phyloP scores from a whole-genome alignment of 1,140 invertebrate species.

The Drosophila orosa region DNA sequence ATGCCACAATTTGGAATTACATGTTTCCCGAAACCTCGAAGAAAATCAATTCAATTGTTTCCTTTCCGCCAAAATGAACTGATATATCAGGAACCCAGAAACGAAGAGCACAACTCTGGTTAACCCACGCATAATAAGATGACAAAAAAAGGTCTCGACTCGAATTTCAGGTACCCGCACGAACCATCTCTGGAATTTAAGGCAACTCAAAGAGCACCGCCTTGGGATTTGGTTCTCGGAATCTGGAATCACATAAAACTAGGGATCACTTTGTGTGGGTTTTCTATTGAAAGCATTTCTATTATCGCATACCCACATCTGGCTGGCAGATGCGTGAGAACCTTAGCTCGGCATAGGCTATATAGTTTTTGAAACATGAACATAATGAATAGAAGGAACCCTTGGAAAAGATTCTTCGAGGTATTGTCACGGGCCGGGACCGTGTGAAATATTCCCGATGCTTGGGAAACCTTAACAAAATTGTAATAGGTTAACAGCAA shows the following conservation, averaged over 20 bases:
- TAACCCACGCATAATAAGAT: constrained; percentile 1
- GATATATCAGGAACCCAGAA: constrained; percentile 20
- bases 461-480: constrained; percentile 33
- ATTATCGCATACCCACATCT: constrained; percentile 27
- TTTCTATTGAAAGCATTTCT: constrained; percentile 16
- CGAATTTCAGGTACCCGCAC: constrained; percentile 28
- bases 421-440: constrained; percentile 33
- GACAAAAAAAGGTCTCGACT: constrained; percentile 1
- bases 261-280: constrained; percentile 16
- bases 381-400: constrained; percentile 6
- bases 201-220: constrained; percentile 36
- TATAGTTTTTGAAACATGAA: neutral
- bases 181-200: constrained; percentile 12
- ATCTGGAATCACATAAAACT: constrained; percentile 25
- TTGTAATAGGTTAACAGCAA: constrained; percentile 9
- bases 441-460: constrained; percentile 42
- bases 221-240: constrained; percentile 21
- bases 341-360: constrained; percentile 36
- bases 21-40: too few relatives aligned
- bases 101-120: accelerated
- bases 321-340: constrained; percentile 44
- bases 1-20: neutral
- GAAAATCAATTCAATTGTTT: too few relatives aligned
- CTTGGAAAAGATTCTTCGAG: neutral
- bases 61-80: neutral